phyloP scores from a whole-genome alignment of 2,888 invertebrate species.

The Caenorhabditis auriculariae region DNA sequence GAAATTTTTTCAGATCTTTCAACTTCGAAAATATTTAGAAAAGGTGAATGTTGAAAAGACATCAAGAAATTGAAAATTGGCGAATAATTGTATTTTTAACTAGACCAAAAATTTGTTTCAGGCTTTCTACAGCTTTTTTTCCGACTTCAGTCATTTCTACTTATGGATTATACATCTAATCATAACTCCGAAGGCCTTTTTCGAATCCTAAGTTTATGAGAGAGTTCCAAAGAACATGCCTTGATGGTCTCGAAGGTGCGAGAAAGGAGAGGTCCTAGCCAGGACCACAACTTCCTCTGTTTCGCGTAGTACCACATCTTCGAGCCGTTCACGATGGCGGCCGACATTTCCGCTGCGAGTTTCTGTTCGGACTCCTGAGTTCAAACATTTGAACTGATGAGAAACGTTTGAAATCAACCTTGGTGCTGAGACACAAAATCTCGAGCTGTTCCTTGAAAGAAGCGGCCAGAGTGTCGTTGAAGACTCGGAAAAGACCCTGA shows the following conservation, averaged over 20 bases:
- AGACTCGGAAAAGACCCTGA: conserved; percentile 76
- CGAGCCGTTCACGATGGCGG: conserved; percentile 78
- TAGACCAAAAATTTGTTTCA: not conserved
- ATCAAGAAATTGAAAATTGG: too few relatives aligned
- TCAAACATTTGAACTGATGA: not conserved
- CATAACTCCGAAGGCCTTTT: not conserved
- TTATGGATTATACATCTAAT: too few relatives aligned
- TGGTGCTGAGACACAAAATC: conserved; percentile 68
- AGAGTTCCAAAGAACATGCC: conserved; percentile 2
- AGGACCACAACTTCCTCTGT: conserved; percentile 69
- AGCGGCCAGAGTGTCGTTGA: conserved; percentile 73
- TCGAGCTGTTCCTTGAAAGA: conserved; percentile 73
- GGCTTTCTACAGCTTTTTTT: too few relatives aligned
- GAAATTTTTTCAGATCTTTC: too few relatives aligned
- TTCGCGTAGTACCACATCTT: conserved; percentile 56
- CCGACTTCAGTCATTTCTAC: too few relatives aligned
- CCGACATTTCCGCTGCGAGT: conserved; percentile 80
- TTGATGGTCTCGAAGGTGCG: conserved; percentile 65
- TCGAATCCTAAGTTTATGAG: not conserved
- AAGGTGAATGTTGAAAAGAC: too few relatives aligned
- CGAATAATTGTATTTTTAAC: not conserved
- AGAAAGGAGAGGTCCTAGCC: conserved; percentile 73
- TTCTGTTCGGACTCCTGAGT: conserved; percentile 30
- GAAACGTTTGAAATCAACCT: too few relatives aligned
- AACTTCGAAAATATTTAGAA: too few relatives aligned